Base-by-base conservation (phyloP, 2,113 vertebrate genomes). In the Stegastes partitus region DNA sequence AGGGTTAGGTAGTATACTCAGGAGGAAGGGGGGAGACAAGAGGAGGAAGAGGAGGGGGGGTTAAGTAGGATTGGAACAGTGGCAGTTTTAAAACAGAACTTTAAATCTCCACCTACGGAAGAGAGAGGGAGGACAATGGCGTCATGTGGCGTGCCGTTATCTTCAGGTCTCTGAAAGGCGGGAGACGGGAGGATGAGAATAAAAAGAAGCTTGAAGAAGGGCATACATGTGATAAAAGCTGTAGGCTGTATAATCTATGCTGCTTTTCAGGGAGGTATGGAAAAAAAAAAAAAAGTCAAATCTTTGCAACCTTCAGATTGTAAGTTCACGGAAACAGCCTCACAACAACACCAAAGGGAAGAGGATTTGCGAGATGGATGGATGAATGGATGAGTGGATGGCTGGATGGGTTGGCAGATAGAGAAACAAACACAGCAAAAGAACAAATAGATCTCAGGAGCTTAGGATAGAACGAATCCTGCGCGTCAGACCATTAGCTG, bases 61-160 rank as follows among this genome's bases (percentile, higher is more conserved):
- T 93, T 93, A 92, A 93, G 93, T 87, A 91, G 93, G 93, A 94
- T 93, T 94, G 92, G 89, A 87, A 87, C 85, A 87, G 89, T 91
- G 89, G 89, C 87, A 86, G 90, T 90, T 93, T 94, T 93, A 90
- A 93, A 93, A 88, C 90, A 91, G 89, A 93, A 94, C 93, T 94
- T 93, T 93, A 94, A 94, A 93, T 94, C 91, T 93, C 89, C 86
- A 93, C 92, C 92, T 93, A 93, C 85, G 87, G 90, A 71, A 81
- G 72, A 83, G 82, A 80, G 74, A 82, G 76, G 23, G 85, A 84
- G 86, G 91, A 92, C 89, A 90, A 91, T 90, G 88, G 90, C 90
- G 67, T 91, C 90, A 92, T 86, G 88, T 74, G 81, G 87, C 65
- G 81, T 74, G 84, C 83, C 82, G 89, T 90, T 93, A 93, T 93